Percentiles rank a stretch among this genome's conserved stretches.
These are phyloP conservation scores for Acanthurus leucopareius DNA, from an alignment of 2,797 vertebrate species.

Conservation along the genomic window DNA sequence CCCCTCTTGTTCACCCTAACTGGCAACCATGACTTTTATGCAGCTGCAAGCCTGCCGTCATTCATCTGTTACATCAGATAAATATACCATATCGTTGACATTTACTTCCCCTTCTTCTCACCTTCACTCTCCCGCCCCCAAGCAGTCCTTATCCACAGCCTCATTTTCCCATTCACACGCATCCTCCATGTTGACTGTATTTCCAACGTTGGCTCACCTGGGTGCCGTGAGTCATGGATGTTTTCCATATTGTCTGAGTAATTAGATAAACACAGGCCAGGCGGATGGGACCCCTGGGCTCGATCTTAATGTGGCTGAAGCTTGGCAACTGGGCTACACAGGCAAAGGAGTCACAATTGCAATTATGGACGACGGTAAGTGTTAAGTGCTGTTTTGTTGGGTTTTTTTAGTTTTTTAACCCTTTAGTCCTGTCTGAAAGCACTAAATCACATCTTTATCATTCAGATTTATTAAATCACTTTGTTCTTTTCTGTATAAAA, in stretches of 20 bases:
- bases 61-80: slow-evolving; percentile 68
- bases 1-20: slow-evolving; percentile 61
- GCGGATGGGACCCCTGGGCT: slow-evolving; percentile 98
- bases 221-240: slow-evolving; percentile 71
- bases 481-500: slow-evolving; percentile 13
- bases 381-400: slow-evolving; percentile 1
- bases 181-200: slow-evolving; percentile 58
- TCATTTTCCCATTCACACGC: slow-evolving; percentile 10
- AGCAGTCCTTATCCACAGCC: slow-evolving; percentile 14
- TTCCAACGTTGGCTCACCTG: slow-evolving; percentile 60
- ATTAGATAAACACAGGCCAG: slow-evolving; percentile 99
- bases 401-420: not conserved
- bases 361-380: slow-evolving; percentile 99
- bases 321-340: slow-evolving; percentile 97
- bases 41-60: slow-evolving; percentile 21
- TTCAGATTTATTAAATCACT: slow-evolving; percentile 1
- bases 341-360: slow-evolving; percentile 98
- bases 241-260: slow-evolving; percentile 75
- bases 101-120: slow-evolving; percentile 71
- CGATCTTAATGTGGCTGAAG: slow-evolving; percentile 99
- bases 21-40: slow-evolving; percentile 61
- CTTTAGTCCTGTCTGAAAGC: slow-evolving; percentile 16
- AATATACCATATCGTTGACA: slow-evolving; percentile 73
- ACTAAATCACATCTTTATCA: slow-evolving; percentile 20
- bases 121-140: slow-evolving; percentile 23